These are phyloP conservation scores for Caloenas nicobarica DNA, from an alignment of 2,113 vertebrate species.

Conservation along the genomic window DNA sequence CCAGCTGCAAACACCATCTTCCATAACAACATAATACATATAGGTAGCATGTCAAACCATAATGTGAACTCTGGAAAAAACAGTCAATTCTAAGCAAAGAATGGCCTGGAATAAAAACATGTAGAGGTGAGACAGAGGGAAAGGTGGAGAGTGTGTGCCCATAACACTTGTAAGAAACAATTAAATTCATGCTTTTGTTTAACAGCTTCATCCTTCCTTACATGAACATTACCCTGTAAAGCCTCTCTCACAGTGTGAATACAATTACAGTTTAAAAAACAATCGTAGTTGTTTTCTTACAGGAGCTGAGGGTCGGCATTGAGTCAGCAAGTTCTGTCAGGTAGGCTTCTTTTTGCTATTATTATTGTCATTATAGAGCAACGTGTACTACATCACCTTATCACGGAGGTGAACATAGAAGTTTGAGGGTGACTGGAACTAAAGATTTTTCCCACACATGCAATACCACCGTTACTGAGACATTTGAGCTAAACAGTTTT, in stretches of 20 bases:
- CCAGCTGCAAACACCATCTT: neutral
- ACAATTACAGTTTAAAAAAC: neutral
- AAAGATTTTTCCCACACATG: neutral
- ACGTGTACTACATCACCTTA: neutral
- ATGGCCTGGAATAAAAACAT: neutral
- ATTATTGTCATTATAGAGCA: neutral
- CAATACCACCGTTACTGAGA: neutral
- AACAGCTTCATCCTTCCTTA: neutral
- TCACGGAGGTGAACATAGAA: neutral
- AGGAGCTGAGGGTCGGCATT: neutral
- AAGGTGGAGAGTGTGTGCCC: neutral
- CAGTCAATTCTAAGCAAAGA: neutral
- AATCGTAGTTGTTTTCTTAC: neutral
- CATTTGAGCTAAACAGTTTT: neutral
- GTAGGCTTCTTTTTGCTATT: neutral
- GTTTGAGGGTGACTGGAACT: neutral
- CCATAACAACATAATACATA: rapidly evolving
- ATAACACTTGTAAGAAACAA: neutral
- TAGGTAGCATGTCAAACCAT: neutral
- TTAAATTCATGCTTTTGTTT: neutral
- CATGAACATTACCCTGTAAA: neutral
- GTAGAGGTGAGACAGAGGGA: neutral
- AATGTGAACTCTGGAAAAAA: neutral
- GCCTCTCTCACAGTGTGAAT: neutral
- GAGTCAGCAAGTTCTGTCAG: neutral